Evolutionary conservation across 2,113 vertebrate genomes (phyloP), one percentile per base, ranked within the genome.

Genomic region (Stigmatopora argus): DNA sequence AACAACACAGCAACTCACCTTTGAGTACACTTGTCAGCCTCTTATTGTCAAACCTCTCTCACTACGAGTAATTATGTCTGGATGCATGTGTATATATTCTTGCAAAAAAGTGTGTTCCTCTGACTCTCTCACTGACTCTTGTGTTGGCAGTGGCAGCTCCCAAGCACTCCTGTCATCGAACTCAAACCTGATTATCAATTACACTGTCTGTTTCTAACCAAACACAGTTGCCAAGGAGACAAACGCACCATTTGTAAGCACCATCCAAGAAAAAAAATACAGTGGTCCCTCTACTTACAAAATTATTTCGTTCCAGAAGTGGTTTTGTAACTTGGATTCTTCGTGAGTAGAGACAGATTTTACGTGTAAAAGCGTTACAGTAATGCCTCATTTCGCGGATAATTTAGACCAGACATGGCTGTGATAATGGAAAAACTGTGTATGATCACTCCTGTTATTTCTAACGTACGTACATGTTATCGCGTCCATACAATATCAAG

Each of bases 171-270:
- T 81, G 64, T 78, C 73, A 74, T 78, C 77, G 84, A 77, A 26
- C 72, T 75, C 77, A 78, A 84, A 86, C 83, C 78, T 81, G 79
- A 84, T 86, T 81, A 86, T 82, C 83, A 85, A 86, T 85, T 88
- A 83, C 69, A 66, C 72, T 75, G 78, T 62, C 78, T 86, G 67
- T 5, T 44, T 74, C 81, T 78, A 70, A 78, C 78, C 71, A 72
- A 63, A 63, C 73, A 60, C 70, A 8, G 84, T 86, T 83, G 66
- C 86, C 79, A 83, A 53, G 81, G 86, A 81, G 79, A 88, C 77
- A 0, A 34, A 53, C 66, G 53, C 69, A 63, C 78, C 62, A 78
- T 74, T 87, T 77, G 71, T 75, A 70, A 75, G 77, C 59, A 73
- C 73, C 72, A 83, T 56, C 68, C 38, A 31, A 56, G 65, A 73